These are phyloP conservation scores for Lutjanus erythropterus DNA, from an alignment of 2,113 vertebrate genomes.

Conservation along the genomic window DNA sequence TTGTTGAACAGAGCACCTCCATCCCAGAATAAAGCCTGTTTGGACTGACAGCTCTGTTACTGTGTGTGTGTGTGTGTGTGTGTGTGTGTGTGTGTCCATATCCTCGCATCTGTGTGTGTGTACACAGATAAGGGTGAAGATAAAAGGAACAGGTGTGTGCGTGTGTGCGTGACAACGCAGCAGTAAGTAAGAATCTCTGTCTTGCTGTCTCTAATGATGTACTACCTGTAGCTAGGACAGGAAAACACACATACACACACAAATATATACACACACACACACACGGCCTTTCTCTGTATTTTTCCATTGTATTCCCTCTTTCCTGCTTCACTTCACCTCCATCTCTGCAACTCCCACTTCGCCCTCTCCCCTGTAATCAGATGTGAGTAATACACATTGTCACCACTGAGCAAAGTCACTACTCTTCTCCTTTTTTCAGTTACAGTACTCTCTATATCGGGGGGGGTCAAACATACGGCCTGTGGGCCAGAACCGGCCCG, in stretches of 20 bases:
- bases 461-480: too few species aligned
- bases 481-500: too few species aligned
- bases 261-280: background rate
- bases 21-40: background rate
- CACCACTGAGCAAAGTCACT: slow-evolving; percentile 45
- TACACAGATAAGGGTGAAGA: background rate
- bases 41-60: slow-evolving; percentile 8
- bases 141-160: slow-evolving; percentile 2
- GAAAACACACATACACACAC: slow-evolving; percentile 31
- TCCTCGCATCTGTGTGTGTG: background rate
- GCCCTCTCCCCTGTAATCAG: slow-evolving; percentile 44
- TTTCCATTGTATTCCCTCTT: slow-evolving; percentile 40
- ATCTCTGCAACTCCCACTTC: slow-evolving; percentile 35
- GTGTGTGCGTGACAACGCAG: background rate
- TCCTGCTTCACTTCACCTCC: slow-evolving; percentile 51
- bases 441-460: too few species aligned
- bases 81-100: too few species aligned
- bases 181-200: slow-evolving; percentile 33
- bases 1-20: background rate
- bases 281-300: slow-evolving; percentile 22
- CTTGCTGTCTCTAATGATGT: slow-evolving; percentile 60
- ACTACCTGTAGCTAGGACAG: slow-evolving; percentile 34
- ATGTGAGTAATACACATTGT: slow-evolving; percentile 63
- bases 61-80: slow-evolving; percentile 2
- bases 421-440: background rate